These are phyloP conservation scores for Drosophila azteca DNA, from an alignment of 1,140 invertebrate species.

Conservation along the genomic window DNA sequence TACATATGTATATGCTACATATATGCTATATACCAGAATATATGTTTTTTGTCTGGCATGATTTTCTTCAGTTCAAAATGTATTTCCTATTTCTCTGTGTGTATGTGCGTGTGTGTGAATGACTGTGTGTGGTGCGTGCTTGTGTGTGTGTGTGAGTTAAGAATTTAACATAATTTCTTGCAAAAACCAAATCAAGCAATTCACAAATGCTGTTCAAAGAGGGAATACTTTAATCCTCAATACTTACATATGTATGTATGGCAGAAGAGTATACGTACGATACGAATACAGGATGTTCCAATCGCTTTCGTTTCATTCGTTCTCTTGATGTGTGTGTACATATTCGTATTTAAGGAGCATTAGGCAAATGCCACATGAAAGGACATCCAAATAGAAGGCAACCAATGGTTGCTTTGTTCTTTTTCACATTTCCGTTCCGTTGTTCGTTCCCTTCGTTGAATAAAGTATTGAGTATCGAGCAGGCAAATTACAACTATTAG, in stretches of 20 bases:
- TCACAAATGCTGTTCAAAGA: constrained; percentile 5
- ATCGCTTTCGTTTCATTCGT: too few species aligned
- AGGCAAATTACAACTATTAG: constrained; percentile 62
- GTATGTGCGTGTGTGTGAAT: constrained; percentile 22
- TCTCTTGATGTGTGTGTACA: not conserved
- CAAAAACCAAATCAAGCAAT: not conserved
- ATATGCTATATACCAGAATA: too few species aligned
- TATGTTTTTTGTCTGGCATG: too few species aligned
- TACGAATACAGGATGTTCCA: too few species aligned
- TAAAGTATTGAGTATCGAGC: constrained; percentile 18
- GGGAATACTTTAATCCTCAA: too few species aligned
- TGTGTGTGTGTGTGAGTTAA: not conserved
- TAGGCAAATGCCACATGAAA: not conserved
- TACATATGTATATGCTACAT: too few species aligned
- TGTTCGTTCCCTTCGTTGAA: constrained; percentile 23
- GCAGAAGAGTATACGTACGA: too few species aligned
- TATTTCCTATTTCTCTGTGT: not conserved
- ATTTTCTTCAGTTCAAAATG: too few species aligned
- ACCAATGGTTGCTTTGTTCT: not conserved
- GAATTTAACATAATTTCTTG: too few species aligned
- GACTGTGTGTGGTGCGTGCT: not conserved
- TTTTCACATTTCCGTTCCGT: constrained; percentile 9
- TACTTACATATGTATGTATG: too few species aligned
- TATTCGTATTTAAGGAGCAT: too few species aligned
- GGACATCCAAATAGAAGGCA: not conserved